These are phyloP conservation scores for Abrostola triplasia DNA, from an alignment of 2,888 invertebrate species.

Conservation along the genomic window DNA sequence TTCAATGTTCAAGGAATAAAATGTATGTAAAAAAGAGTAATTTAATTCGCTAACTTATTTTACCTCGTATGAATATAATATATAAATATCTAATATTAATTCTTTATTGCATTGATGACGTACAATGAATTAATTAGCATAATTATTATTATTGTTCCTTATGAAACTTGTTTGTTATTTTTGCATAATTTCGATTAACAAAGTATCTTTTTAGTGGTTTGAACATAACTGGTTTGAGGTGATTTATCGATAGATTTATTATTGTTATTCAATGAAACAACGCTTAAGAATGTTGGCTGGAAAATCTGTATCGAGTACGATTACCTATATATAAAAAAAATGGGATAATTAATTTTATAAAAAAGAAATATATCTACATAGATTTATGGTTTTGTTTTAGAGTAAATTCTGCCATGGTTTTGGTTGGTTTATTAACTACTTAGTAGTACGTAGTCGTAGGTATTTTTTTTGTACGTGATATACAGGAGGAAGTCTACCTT, in stretches of 20 bases:
- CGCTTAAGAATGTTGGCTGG: slow-evolving; percentile 8
- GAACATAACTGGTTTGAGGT: slow-evolving; percentile 23
- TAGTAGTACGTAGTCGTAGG: too few relatives aligned
- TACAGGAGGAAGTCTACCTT: too few relatives aligned
- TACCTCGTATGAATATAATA: not conserved
- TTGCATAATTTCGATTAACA: slow-evolving; percentile 10
- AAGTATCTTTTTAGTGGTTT: slow-evolving; percentile 14
- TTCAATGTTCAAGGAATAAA: not conserved
- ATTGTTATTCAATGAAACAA: slow-evolving; percentile 26
- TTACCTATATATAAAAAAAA: too few relatives aligned
- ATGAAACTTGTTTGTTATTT: slow-evolving; percentile 9
- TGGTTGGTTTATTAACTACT: too few relatives aligned
- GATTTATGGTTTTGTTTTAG: too few relatives aligned
- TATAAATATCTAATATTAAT: not conserved
- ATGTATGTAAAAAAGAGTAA: not conserved
- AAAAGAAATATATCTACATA: too few relatives aligned
- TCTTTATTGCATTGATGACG: slow-evolving; percentile 17
- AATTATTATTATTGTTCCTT: slow-evolving; percentile 4
- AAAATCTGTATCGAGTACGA: slow-evolving; percentile 11
- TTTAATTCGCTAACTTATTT: not conserved
- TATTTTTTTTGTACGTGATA: too few relatives aligned
- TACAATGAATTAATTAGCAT: not conserved
- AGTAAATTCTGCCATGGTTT: too few relatives aligned
- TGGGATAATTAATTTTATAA: too few relatives aligned
- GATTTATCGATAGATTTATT: slow-evolving; percentile 11